Evolutionary conservation across 2,888 invertebrate species (phyloP).

Genomic region (Ceratothoa steindachneri): DNA sequence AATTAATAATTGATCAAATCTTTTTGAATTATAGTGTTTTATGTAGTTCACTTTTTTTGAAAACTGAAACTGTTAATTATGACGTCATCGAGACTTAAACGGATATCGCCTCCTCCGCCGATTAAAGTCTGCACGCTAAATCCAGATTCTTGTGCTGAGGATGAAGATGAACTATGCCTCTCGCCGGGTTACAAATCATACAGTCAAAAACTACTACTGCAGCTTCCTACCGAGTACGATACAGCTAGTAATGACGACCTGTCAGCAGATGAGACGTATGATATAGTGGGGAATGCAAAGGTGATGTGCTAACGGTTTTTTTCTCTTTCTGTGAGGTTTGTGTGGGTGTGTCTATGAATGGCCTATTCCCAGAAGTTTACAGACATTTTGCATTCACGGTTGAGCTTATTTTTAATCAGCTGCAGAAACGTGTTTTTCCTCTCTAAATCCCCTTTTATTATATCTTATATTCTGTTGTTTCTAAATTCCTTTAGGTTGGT

Average conservation of each 20-base stretch:
- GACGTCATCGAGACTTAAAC: neutral
- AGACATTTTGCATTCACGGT: no score
- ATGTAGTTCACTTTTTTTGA: neutral
- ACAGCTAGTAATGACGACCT: slow-evolving; percentile 87
- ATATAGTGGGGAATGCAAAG: slow-evolving; percentile 25
- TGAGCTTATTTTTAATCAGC: no score
- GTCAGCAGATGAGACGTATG: slow-evolving; percentile 64
- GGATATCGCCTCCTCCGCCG: slow-evolving; percentile 11
- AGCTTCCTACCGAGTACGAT: slow-evolving; percentile 66
- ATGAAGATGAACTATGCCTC: slow-evolving; percentile 19
- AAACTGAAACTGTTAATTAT: no score
- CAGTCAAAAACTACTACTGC: slow-evolving; percentile 58
- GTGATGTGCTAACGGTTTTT: slow-evolving; percentile 4
- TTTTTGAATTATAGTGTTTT: neutral
- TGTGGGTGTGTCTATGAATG: neutral
- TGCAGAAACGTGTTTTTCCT: no score
- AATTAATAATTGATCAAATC: no score
- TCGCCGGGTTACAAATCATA: slow-evolving; percentile 46
- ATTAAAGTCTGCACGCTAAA: slow-evolving; percentile 15
- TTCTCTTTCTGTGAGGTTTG: neutral
- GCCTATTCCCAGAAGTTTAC: no score
- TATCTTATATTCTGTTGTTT: no score
- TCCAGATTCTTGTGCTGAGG: neutral
- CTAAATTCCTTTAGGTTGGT: no score
- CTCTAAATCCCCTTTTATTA: no score